Evolutionary conservation across 2,113 vertebrate genomes (phyloP), one percentile per base, ranked within the genome.

Genomic region (Sapayoa aenigma): DNA sequence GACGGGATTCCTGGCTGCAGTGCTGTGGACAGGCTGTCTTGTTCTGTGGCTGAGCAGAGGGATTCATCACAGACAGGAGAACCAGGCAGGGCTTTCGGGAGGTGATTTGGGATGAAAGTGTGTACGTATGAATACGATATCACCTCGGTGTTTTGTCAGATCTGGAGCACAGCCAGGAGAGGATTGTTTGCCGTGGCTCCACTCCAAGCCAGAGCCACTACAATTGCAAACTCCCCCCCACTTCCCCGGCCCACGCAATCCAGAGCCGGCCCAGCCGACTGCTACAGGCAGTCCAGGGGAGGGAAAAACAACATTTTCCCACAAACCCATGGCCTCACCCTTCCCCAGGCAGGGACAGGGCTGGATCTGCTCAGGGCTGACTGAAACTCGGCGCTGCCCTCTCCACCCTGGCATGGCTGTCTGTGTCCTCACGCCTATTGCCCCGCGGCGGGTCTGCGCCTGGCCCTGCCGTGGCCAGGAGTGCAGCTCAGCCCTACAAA

Each of bases 121-220:
- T 0, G 71, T 33, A 80, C 85, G 89, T 84, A 91, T 3, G 67
- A 50, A 59, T 31, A 3, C 15, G 20, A 9, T 41, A 67, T 69
- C 94, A 90, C 95, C 94, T 91, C 95, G 0, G 28, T 5, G 63
- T 44, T 75, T 55, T 93, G 96, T 94, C 90, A 90, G 90, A 85
- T 74, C 89, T 93, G 95, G 95, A 93, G 65, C 16, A 0, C 4
- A 5, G 94, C 95, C 95, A 93, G 93, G 6, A 42, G 95, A 79
- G 93, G 87, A 74, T 86, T 90, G 92, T 95, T 95, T 94, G 87
- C 84, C 6, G 2, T 94, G 96, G 93, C 95, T 71, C 20, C 0
- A 5, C 84, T 94, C 95, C 96, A 95, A 94, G 91, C 92, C 95
- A 96, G 78, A 96, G 95, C 87, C 84, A 73, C 94, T 49, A 76